Evolutionary conservation across 1,140 invertebrate genomes (phyloP).

Genomic region (Micrasema longulum): DNA sequence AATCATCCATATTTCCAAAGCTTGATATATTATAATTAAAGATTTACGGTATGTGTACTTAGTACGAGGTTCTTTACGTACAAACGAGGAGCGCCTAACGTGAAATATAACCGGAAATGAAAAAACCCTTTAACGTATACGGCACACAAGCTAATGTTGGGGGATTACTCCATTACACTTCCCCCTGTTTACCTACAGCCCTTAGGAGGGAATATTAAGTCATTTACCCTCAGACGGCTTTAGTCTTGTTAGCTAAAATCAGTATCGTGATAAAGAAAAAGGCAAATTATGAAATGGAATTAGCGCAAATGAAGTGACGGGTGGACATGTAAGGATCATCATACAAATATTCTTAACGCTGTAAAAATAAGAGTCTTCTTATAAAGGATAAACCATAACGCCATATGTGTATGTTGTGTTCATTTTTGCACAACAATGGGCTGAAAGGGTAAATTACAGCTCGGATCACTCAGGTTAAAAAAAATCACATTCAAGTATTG

Average conservation of each 20-base stretch:
- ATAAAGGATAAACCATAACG: no score
- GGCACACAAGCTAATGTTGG: slow-evolving; percentile 8
- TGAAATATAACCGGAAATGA: slow-evolving; percentile 13
- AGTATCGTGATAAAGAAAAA: neutral
- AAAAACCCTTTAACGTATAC: slow-evolving; percentile 1
- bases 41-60: no score
- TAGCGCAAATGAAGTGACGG: neutral
- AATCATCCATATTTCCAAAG: no score
- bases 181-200: slow-evolving; percentile 3
- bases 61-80: neutral
- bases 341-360: neutral
- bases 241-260: slow-evolving; percentile 17
- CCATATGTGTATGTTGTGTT: no score
- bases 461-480: no score
- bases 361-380: no score
- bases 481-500: no score
- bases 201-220: slow-evolving; percentile 5
- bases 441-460: no score
- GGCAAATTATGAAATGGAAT: neutral
- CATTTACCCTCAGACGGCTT: slow-evolving; percentile 4
- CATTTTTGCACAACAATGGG: no score
- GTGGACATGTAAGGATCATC: neutral
- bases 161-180: slow-evolving; percentile 10
- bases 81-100: slow-evolving; percentile 5
- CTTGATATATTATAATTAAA: no score